A percentile compares a stretch with the other conserved stretches of the same genome.
Evolutionary conservation across 2,113 vertebrate genomes (phyloP).

Genomic region (Regulus satrapa): DNA sequence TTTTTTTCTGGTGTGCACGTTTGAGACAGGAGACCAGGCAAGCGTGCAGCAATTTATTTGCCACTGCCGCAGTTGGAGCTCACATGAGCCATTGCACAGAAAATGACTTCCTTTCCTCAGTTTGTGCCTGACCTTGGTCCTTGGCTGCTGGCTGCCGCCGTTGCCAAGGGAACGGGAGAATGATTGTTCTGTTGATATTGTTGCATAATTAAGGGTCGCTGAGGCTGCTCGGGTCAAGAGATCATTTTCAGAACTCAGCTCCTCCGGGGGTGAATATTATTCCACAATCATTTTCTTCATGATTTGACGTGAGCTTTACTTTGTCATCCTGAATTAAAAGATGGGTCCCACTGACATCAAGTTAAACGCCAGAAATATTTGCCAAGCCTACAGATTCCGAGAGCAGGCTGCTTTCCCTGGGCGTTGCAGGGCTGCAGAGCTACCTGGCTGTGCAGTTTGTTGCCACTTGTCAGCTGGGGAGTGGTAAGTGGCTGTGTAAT

Average conservation of each 20-base stretch:
- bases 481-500: neutral
- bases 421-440: neutral
- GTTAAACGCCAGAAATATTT: neutral
- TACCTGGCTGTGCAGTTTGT: neutral
- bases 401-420: neutral
- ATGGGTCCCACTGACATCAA: neutral
- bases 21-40: neutral
- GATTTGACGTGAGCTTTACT: neutral
- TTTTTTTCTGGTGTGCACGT: neutral
- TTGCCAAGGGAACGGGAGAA: slow-evolving; percentile 40
- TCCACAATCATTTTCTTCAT: neutral
- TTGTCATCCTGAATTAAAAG: neutral
- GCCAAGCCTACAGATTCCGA: neutral
- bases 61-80: neutral
- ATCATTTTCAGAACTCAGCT: neutral
- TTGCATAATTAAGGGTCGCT: slow-evolving; percentile 8
- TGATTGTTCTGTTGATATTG: neutral
- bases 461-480: neutral
- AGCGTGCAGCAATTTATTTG: neutral
- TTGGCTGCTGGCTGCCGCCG: neutral
- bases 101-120: neutral
- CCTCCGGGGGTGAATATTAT: neutral
- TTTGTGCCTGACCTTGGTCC: neutral
- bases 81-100: neutral
- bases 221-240: neutral